Base-by-base conservation (phyloP, 2,888 invertebrate species). In the Macrosiphum euphorbiae region DNA sequence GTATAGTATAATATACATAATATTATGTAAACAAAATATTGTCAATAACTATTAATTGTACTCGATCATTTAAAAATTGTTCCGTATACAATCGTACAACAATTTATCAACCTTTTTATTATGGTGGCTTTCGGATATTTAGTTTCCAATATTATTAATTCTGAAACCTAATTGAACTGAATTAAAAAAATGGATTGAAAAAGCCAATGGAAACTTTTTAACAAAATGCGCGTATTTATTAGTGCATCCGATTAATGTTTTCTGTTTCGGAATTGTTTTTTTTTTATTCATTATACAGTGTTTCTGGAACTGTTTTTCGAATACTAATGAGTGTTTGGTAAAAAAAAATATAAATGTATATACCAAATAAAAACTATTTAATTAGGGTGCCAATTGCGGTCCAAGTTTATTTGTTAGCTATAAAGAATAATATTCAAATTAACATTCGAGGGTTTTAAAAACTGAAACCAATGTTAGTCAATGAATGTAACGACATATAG, bases 161-260 rank as follows among this genome's bases (percentile, higher is more conserved):
- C 47, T 58, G 89, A 93, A 93, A 93, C 84, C 89, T 84, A 89
- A 93, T 93, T 93, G 85, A 84, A 89, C 89, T 78, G n/a, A 93
- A 47, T 84, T 89, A 24, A 89, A 93, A 91, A 88, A 92, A n/a
- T 26, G 88, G 92, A 16, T 84, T 50, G 55, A 86, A 86, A 90
- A 85, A 94, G 90, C 50, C 67, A 92, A 78, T 52, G 67, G 44
- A 94, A 94, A 85, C 61, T 94, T 94, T 90, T 86, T 20, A 90
- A 61, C 61, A 90, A 90, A 94, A 90, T 50, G 41, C 67, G 47
- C 41, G 61, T 86, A 90, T 94, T 94, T 94, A 94, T 94, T 94
- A 94, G 85, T 94, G 90, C 89, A 94, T 90, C 93, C 93, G 93
- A 94, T 94, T 94, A 94, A 94, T 94, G 93, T 90, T 94, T 94